Base-by-base conservation (phyloP, 2,113 vertebrate species). In the Sapajus apella region DNA sequence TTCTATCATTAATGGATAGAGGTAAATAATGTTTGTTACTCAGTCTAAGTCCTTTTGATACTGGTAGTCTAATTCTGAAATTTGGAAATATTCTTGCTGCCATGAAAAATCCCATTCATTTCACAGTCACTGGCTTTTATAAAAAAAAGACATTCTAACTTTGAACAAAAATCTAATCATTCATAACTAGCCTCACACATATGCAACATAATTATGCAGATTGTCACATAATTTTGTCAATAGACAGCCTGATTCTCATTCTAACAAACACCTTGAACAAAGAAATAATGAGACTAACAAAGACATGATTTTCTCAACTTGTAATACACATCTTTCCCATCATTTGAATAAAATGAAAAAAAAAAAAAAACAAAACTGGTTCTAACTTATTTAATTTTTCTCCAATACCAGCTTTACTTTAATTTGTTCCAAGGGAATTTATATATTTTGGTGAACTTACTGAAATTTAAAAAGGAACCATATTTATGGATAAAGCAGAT, bases 401-500 rank as follows among this genome's bases (percentile, higher is more conserved):
- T 73, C 25, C 32, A 83, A 58, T 83, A 87, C 20, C 18, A 73
- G 5, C 90, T 96, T 83, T 84, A n/a, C 23, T 90, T 84, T 56
- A 79, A 92, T 91, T 94, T 86, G 10, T 61, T 88, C 61, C 32
- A 95, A 91, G 82, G 35, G 8, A 87, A 93, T 80, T 43, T 90
- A 55, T 87, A 82, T 88, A 96, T 94, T 91, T 96, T 79, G 47
- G 73, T 92, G 77, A 94, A 86, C 27, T 94, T 91, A 94, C 90
- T 92, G 73, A 92, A 97, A 96, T 83, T 91, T 86, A 75, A 88
- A 76, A 95, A 91, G 40, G 30, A 96, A 87, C 17, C 82, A 86
- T 94, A 94, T 96, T 97, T 95, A 97, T 91, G 77, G 66, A 95
- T 96, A 97, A 97, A 96, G 35, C 58, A 90, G 90, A 21, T 43